These are phyloP conservation scores for Anguilla obscura DNA, from an alignment of 2,797 vertebrate species.

Conservation along the genomic window DNA sequence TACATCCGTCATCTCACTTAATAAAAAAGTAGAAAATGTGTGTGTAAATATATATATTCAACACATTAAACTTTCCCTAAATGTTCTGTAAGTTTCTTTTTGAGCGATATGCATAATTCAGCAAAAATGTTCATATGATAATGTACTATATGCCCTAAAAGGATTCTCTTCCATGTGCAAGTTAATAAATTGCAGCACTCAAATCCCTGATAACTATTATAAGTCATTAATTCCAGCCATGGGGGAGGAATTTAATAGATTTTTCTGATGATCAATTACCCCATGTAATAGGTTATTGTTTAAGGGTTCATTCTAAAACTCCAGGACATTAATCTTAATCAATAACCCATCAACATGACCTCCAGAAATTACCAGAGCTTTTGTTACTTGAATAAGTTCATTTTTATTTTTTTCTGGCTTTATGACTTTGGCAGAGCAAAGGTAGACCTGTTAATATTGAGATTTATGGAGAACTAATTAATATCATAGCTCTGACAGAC, in stretches of 20 bases:
- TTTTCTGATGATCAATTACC: constrained; percentile 38
- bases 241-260: constrained; percentile 31
- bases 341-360: constrained; percentile 34
- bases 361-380: constrained; percentile 29
- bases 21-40: too few relatives aligned
- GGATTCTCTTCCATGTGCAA: constrained; percentile 5
- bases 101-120: background rate
- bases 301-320: constrained; percentile 30
- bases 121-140: background rate
- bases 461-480: constrained; percentile 24
- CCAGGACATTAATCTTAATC: constrained; percentile 37
- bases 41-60: background rate
- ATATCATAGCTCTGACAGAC: background rate
- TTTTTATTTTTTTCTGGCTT: constrained; percentile 23
- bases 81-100: background rate
- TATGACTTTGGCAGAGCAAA: constrained; percentile 4
- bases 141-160: constrained; percentile 5
- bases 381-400: constrained; percentile 10
- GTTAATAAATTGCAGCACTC: constrained; percentile 25
- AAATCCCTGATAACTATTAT: constrained; percentile 31
- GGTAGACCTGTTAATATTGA: background rate
- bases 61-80: background rate
- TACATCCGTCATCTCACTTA: too few relatives aligned
- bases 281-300: constrained; percentile 35
- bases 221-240: constrained; percentile 33